Base-by-base conservation (phyloP, 1,140 invertebrate genomes). In the Reticulitermes speratus region DNA sequence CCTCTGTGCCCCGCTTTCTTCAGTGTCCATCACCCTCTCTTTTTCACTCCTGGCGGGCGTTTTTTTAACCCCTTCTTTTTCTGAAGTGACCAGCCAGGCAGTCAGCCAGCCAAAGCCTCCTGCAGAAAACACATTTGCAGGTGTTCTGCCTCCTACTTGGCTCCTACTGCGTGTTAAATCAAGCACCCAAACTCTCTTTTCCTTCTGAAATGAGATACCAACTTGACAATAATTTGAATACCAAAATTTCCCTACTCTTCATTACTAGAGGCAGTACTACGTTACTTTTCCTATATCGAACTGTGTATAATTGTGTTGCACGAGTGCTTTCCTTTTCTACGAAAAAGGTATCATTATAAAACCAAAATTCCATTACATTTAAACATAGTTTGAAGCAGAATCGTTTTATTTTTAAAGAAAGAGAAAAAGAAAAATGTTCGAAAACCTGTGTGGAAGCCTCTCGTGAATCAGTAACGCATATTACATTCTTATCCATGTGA, bases 201-300 rank as follows among this genome's bases (percentile, higher is more conserved):
- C 65, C 25, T 75, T 75, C 65, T 75, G 25, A 75, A 75, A 75
- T 75, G 65, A 75, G n/a, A 30, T 75, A 75, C 65, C 65, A 75
- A 75, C 65, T 75, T 75, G 65, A 75, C 65, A 75, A 75, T 75
- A 75, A 75, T 75, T 75, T 75, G n/a, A 75, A 75, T 75, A 75
- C 65, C n/a, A 75, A 75, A 75, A n/a, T 75, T 30, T 30, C 65
- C n/a, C 65, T 30, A n/a, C 25, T 30, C 25, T 75, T 75, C 65
- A 30, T 75, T 30, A 75, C 65, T 75, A 65, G 0, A 65, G 59
- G 59, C 59, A 65, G 65, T 75, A 16, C n/a, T 14, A 75, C n/a
- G 25, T 75, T 30, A 16, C n/a, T 75, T 75, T 30, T 75, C 59
- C 65, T 75, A 75, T 30, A 75, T 30, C n/a, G 8, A 75, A 75